A percentile compares a stretch with the other conserved stretches of the same genome.
Conservation (phyloP, 2,113 vertebrate genomes). For the Falcunculus frontatus region DNA sequence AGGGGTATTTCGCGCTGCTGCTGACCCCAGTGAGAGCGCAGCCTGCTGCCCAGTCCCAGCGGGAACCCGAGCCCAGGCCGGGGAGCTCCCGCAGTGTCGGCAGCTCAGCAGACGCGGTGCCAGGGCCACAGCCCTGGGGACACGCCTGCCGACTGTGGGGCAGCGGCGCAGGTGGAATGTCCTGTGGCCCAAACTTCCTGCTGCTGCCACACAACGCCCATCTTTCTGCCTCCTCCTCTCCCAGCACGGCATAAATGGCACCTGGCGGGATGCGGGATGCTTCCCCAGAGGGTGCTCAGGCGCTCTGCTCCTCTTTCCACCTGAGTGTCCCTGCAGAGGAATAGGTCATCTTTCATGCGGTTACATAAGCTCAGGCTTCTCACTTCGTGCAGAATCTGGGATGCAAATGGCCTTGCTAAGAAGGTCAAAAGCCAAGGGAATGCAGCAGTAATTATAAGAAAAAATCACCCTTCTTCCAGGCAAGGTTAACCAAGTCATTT, state of each 20-base stretch:
- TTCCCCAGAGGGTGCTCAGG: background rate
- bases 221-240: background rate
- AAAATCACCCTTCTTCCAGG: background rate
- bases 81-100: slow-evolving; percentile 33
- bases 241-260: background rate
- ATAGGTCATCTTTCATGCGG: background rate
- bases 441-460: background rate
- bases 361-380: background rate
- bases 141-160: background rate
- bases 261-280: accelerated
- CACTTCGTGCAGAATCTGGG: background rate
- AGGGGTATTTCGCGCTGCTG: background rate
- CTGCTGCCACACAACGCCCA: background rate
- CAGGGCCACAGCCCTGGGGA: background rate
- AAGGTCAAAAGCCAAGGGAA: background rate
- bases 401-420: background rate
- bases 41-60: background rate
- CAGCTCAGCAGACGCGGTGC: background rate
- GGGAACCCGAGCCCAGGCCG: slow-evolving; percentile 56
- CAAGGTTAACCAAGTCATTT: background rate
- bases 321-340: background rate
- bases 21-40: background rate
- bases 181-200: background rate
- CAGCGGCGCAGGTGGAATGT: background rate
- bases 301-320: background rate